Percentiles rank a stretch among this genome's conserved stretches.
Evolutionary conservation across 2,888 invertebrate species (phyloP).

Genomic region (Sericinus montela): DNA sequence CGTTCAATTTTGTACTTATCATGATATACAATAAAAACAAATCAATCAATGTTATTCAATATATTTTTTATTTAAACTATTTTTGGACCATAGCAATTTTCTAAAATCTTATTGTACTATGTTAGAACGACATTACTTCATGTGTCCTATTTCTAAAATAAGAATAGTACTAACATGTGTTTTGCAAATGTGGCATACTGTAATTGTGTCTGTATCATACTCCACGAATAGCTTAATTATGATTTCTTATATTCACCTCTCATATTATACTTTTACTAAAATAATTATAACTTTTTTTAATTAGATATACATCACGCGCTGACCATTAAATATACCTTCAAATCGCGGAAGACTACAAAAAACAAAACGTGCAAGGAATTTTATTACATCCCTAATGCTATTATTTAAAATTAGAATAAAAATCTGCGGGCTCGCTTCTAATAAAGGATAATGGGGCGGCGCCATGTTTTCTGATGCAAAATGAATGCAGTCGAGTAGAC

Average conservation of each 20-base stretch:
- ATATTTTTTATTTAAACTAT: too few species aligned
- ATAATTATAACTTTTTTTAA: conserved; percentile 24
- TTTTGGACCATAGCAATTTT: neutral
- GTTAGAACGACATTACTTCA: neutral
- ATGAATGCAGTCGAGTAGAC: conserved; percentile 41
- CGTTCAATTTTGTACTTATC: too few species aligned
- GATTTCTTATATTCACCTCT: conserved; percentile 3
- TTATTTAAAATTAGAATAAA: conserved; percentile 45
- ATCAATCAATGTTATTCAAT: too few species aligned
- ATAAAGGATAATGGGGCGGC: conserved; percentile 36
- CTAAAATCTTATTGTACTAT: neutral
- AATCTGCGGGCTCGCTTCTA: conserved; percentile 36
- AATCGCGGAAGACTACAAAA: conserved; percentile 45
- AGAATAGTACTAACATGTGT: conserved; percentile 6
- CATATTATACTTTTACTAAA: neutral
- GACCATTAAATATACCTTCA: conserved; percentile 38
- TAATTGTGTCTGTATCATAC: conserved; percentile 1
- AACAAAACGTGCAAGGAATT: conserved; percentile 47
- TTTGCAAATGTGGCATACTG: conserved; percentile 9
- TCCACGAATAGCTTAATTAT: too few species aligned
- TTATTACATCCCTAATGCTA: conserved; percentile 34
- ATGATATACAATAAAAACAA: too few species aligned
- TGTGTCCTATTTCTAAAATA: neutral
- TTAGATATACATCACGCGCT: conserved; percentile 39
- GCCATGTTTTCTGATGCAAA: conserved; percentile 41